Evolutionary conservation across 1,140 invertebrate species (phyloP).

Genomic region (Apis mellifera): DNA sequence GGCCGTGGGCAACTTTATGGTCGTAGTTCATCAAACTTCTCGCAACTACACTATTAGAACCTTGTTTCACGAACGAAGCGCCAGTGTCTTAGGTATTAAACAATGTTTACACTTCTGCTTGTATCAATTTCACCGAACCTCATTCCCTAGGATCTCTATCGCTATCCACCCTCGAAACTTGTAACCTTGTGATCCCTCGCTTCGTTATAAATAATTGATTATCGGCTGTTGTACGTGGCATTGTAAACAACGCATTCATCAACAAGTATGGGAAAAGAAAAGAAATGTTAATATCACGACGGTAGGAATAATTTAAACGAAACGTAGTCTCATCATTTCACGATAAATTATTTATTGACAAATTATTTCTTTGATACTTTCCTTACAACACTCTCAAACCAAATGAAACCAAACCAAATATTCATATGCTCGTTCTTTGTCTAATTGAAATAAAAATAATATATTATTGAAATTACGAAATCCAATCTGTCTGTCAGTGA

Average conservation of each 20-base stretch:
- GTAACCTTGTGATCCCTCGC: background rate
- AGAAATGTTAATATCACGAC: background rate
- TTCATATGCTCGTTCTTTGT: too few relatives aligned
- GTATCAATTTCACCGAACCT: background rate
- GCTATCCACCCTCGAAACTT: too few relatives aligned
- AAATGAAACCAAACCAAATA: too few relatives aligned
- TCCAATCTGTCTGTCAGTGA: too few relatives aligned
- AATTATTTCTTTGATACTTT: too few relatives aligned
- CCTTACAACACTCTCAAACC: too few relatives aligned
- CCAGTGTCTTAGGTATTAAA: slow-evolving; percentile 19
- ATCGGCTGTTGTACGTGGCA: too few relatives aligned
- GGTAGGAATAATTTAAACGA: too few relatives aligned
- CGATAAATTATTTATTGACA: too few relatives aligned
- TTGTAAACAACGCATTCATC: background rate
- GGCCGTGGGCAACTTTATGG: background rate
- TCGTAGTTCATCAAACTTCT: slow-evolving; percentile 27
- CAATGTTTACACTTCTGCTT: slow-evolving; percentile 23
- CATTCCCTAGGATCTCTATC: background rate
- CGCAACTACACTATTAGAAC: slow-evolving; percentile 12
- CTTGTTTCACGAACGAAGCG: slow-evolving; percentile 18
- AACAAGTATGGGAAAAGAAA: background rate
- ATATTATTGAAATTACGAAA: too few relatives aligned
- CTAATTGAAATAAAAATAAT: too few relatives aligned
- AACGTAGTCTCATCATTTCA: too few relatives aligned
- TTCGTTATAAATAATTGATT: background rate